Evolutionary conservation across 1,140 invertebrate species (phyloP).

Genomic region (Plodia interpunctella): DNA sequence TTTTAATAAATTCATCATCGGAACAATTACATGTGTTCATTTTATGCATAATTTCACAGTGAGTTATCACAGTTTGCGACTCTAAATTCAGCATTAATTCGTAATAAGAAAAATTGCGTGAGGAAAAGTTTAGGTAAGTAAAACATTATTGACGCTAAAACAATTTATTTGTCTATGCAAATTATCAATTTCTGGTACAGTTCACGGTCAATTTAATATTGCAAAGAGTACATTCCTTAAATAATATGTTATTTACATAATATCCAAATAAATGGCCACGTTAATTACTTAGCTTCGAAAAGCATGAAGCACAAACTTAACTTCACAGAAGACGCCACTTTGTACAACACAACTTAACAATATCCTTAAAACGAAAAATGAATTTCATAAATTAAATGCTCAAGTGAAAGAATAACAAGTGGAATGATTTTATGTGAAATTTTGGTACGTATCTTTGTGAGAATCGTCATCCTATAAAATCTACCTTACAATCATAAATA

Average conservation of each 20-base stretch:
- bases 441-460: conserved; percentile 30
- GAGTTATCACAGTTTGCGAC: too few species aligned
- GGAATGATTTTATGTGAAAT: conserved; percentile 42
- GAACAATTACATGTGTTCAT: too few species aligned
- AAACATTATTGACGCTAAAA: conserved; percentile 48
- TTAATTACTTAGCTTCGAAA: conserved; percentile 47
- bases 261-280: conserved; percentile 68
- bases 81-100: too few species aligned
- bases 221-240: conserved; percentile 61
- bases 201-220: conserved; percentile 55
- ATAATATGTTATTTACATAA: conserved; percentile 45
- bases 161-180: conserved; percentile 71
- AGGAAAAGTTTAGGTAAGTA: too few species aligned
- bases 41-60: too few species aligned
- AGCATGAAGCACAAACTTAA: conserved; percentile 40
- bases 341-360: conserved; percentile 52
- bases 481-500: conserved; percentile 41
- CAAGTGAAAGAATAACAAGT: conserved; percentile 69
- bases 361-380: conserved; percentile 24
- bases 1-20: too few species aligned
- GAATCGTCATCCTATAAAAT: conserved; percentile 44
- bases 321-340: conserved; percentile 50
- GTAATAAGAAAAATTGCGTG: too few species aligned
- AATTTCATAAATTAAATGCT: conserved; percentile 30
- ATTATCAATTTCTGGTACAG: conserved; percentile 60